Conservation (phyloP, 2,113 vertebrate genomes). For the Prolemur simus region DNA sequence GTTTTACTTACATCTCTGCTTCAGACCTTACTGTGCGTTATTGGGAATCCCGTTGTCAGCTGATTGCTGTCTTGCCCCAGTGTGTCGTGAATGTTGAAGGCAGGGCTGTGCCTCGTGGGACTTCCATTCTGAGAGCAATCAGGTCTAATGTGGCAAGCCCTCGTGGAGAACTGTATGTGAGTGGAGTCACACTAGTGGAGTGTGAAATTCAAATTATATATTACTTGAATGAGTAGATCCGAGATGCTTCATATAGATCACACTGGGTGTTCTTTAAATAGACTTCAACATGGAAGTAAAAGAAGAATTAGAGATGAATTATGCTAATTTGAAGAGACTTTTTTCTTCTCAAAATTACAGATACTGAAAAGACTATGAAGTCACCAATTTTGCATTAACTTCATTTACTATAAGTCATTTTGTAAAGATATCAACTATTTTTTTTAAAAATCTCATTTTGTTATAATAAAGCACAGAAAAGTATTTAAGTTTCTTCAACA, state of each 20-base stretch:
- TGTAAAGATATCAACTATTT: background rate
- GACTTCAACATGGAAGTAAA: constrained; percentile 22
- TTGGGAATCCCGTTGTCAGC: background rate
- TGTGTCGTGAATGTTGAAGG: background rate
- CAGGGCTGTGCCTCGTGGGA: background rate
- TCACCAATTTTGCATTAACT: background rate
- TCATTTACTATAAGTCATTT: background rate
- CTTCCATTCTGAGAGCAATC: background rate
- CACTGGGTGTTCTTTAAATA: background rate
- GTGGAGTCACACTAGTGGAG: background rate
- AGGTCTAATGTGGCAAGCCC: background rate
- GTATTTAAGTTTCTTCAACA: background rate
- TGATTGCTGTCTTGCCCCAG: background rate
- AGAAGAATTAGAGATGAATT: background rate
- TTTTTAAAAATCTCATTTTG: background rate
- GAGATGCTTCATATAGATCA: background rate
- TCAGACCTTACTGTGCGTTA: background rate
- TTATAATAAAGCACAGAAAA: background rate
- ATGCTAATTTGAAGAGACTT: background rate
- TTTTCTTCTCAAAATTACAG: background rate
- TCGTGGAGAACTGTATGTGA: background rate
- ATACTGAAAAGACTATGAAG: background rate
- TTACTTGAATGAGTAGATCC: constrained; percentile 1
- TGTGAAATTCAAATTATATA: constrained; percentile 17
- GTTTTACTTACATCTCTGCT: background rate